Evolutionary conservation across 2,888 invertebrate genomes (phyloP), one percentile per base, ranked within the genome.

Genomic region (Lycophotia porphyrea): DNA sequence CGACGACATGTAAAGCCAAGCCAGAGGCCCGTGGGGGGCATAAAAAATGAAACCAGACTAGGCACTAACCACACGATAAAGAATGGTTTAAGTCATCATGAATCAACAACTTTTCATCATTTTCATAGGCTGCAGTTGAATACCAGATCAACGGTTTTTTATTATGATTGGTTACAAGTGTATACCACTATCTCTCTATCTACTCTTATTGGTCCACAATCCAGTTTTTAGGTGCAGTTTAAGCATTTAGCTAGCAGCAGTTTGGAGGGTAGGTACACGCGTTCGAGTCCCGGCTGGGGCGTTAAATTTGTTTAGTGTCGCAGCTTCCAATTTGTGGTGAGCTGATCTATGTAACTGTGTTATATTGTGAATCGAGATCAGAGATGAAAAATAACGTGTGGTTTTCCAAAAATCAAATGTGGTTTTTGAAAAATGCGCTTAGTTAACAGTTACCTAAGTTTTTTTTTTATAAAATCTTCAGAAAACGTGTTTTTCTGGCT

Each of bases 261-360:
- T 80, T 78, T 44, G 42, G 58, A 71, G 73, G 79, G 78, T 58
- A 77, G 77, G 71, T 49, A 70, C 24, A 71, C 63, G 71, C 73
- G 67, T 84, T 87, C 44, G 78, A 85, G 18, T 87, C 87, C 80
- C 86, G 60, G 42, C 24, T 83, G 87, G 61, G 61, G 63, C 80
- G 81, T 87, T 74, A 83, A 80, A 87, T 87, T 82, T 84, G 81
- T 87, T 87, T 85, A 76, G 74, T 60, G 66, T 74, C 58, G 69
- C 71, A 65, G 61, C 76, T 61, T 34, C 49, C 75, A 80, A 81
- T 87, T 85, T 80, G 81, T 49, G 83, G 87, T 24, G 11, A 61
- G 34, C 5, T 80, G 76, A 84, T 87, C 67, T 79, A 78, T 75
- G 69, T 69, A 34, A 55, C 27, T 73, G 31, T 31, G 63, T 47